Evolutionary conservation across 2,113 vertebrate species (phyloP), one percentile per base, ranked within the genome.

Genomic region (Cynopterus brachyotis): DNA sequence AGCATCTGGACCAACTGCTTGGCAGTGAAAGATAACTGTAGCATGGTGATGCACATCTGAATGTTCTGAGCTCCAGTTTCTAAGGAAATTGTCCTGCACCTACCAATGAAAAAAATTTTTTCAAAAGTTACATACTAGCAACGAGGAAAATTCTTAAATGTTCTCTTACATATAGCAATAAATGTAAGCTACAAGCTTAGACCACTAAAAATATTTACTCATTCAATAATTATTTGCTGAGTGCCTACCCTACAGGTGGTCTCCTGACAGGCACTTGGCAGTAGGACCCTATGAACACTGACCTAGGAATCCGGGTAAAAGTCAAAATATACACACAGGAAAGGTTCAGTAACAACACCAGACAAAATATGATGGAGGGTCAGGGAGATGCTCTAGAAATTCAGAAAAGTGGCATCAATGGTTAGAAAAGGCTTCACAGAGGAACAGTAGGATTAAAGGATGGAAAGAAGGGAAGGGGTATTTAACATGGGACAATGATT

Each of bases 1-100:
- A 98, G 94, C 97, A 98, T 97, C 47, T 97, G 95, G 47, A 64
- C 90, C 60, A 98, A 64, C 11, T 98, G 82, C 82, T 98, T 57
- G 0, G 96, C 42, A 0, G 78, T 66, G 47, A 98, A 98, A 35
- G 98, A 98, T 2, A 98, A 35, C 89, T 98, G 98, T 8, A 98
- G 91, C 91, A 98, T 96, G 11, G 98, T 97, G 30, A 97, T 30
- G n/a, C 98, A 98, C 96, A 98, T 93, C 76, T 98, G 98, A 17
- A 98, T 96, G 84, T 98, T 99, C 93, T 99, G 98, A 76, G 98
- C 97, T 62, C 98, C 98, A 0, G 98, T 98, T 96, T 99, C 98
- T 86, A 99, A 92, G 75, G 98, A 98, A 76, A 99, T 98, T 0
- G 98, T 99, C 92, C 98, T 97, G 95, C 98, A 99, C 66, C 98